A percentile compares a stretch with the other conserved stretches of the same genome.
These are phyloP conservation scores for Myopa testacea DNA, from an alignment of 2,888 invertebrate species.

Conservation along the genomic window DNA sequence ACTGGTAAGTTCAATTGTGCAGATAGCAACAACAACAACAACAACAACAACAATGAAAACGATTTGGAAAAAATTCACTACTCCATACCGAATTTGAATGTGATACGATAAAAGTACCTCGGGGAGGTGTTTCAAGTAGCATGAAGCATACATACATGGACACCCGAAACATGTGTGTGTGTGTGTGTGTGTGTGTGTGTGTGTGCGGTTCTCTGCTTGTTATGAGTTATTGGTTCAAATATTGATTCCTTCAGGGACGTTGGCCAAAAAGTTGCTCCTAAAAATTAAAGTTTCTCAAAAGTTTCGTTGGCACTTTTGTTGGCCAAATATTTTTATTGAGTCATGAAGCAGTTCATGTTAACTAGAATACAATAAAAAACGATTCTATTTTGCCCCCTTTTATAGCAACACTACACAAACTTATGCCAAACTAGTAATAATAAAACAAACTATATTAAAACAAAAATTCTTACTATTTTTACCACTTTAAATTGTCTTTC, in stretches of 20 bases:
- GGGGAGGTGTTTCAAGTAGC: not conserved
- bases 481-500: no score
- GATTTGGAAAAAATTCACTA: not conserved
- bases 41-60: slow-evolving; percentile 17
- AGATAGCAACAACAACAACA: slow-evolving; percentile 21
- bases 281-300: slow-evolving; percentile 27
- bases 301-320: slow-evolving; percentile 20
- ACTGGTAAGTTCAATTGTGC: slow-evolving; percentile 66
- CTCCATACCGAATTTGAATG: slow-evolving; percentile 41
- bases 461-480: no score
- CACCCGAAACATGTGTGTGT: not conserved
- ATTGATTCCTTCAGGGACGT: slow-evolving; percentile 40
- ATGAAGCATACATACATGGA: no score
- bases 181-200: slow-evolving; percentile 9
- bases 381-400: no score
- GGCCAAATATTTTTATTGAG: slow-evolving; percentile 4
- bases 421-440: no score
- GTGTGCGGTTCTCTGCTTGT: slow-evolving; percentile 44
- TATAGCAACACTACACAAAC: no score
- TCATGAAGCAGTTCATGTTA: not conserved
- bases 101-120: slow-evolving; percentile 57
- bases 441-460: no score
- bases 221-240: slow-evolving; percentile 58
- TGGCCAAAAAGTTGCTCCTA: not conserved
- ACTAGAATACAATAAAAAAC: no score